These are phyloP conservation scores for Lycocerus yunnanus DNA, from an alignment of 2,888 invertebrate species.

Conservation along the genomic window DNA sequence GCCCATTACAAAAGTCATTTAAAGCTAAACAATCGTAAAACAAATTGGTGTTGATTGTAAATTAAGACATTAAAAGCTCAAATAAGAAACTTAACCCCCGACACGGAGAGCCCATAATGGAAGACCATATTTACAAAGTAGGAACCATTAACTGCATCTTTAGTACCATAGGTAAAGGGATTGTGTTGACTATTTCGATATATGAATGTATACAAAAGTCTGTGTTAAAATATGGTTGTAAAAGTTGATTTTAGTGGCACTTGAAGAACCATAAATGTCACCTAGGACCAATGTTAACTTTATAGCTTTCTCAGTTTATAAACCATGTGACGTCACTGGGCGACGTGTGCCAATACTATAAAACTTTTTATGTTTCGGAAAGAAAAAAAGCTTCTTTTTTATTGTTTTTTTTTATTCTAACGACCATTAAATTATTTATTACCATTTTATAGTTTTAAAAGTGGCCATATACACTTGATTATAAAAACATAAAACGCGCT, in stretches of 20 bases:
- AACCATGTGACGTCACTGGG: slow-evolving; percentile 36
- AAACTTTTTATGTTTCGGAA: slow-evolving; percentile 42
- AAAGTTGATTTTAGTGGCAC: slow-evolving; percentile 63
- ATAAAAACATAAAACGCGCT: not conserved
- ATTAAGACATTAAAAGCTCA: slow-evolving; percentile 47
- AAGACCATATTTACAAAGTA: slow-evolving; percentile 48
- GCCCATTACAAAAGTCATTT: not conserved
- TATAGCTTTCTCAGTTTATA: slow-evolving; percentile 49
- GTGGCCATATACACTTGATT: not conserved
- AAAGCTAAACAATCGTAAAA: slow-evolving; percentile 12
- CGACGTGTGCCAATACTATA: slow-evolving; percentile 42
- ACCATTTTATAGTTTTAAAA: slow-evolving; percentile 4
- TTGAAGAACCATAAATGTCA: slow-evolving; percentile 65
- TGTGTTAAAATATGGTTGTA: slow-evolving; percentile 55
- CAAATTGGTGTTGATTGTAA: slow-evolving; percentile 29
- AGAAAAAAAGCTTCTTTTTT: slow-evolving; percentile 36
- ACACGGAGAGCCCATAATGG: slow-evolving; percentile 52
- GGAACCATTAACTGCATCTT: slow-evolving; percentile 31
- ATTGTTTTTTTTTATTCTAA: slow-evolving; percentile 33
- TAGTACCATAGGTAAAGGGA: slow-evolving; percentile 8
- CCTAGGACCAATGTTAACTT: slow-evolving; percentile 50
- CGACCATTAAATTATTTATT: slow-evolving; percentile 8
- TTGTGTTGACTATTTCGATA: slow-evolving; percentile 40
- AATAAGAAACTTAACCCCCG: slow-evolving; percentile 40
- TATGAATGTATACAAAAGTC: slow-evolving; percentile 40